Conservation (phyloP, 2,888 invertebrate genomes). For the Stramonita haemastoma region DNA sequence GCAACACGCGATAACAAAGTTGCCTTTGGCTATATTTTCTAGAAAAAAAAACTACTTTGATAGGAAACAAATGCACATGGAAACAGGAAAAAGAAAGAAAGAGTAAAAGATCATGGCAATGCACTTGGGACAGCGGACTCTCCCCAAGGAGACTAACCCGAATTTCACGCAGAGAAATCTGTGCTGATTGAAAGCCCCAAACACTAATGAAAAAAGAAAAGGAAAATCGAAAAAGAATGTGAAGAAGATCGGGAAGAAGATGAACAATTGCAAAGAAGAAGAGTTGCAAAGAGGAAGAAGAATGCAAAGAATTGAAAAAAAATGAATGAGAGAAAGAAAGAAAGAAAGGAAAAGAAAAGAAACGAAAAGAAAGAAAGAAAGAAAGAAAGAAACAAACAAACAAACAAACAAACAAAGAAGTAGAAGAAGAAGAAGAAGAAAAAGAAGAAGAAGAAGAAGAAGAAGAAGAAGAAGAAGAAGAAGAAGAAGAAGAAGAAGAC, state of each 20-base stretch:
- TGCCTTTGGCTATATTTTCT: no score
- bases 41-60: no score
- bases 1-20: no score
- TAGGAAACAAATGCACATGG: no score
- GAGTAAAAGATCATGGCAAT: no score
- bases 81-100: no score
- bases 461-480: neutral
- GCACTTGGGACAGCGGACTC: no score
- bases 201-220: neutral
- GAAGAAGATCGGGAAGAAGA: neutral
- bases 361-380: neutral
- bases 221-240: neutral
- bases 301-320: neutral
- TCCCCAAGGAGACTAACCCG: no score
- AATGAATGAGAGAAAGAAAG: neutral
- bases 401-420: neutral
- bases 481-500: neutral
- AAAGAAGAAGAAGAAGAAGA: neutral
- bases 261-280: neutral
- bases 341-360: neutral
- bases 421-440: neutral
- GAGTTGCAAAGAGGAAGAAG: neutral
- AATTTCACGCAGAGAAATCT: no score
- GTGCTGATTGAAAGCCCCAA: no score
- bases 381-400: neutral